Percentiles rank a stretch among this genome's conserved stretches.
Evolutionary conservation across 2,113 vertebrate genomes (phyloP).

Genomic region (Machaerirhynchus nigripectus): DNA sequence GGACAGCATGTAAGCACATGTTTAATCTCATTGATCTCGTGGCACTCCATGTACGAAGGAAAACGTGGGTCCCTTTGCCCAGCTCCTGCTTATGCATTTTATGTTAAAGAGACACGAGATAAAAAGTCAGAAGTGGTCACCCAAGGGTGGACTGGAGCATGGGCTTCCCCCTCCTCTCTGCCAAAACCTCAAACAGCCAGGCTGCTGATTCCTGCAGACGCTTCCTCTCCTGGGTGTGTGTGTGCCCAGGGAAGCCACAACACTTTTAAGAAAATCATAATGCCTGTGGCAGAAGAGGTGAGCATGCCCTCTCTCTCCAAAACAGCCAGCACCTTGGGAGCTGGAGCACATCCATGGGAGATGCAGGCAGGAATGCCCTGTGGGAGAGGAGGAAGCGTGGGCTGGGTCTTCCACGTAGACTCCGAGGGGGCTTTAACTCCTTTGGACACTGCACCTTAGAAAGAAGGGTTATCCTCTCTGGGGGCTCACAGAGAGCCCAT

Average conservation of each 20-base stretch:
- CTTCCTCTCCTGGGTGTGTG: neutral
- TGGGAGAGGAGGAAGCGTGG: neutral
- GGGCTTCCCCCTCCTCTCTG: neutral
- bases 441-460: neutral
- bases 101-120: neutral
- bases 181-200: neutral
- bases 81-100: neutral
- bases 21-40: slow-evolving; percentile 53
- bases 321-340: neutral
- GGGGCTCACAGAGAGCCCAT: neutral
- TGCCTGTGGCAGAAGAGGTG: neutral
- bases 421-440: neutral
- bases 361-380: neutral
- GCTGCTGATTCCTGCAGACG: neutral
- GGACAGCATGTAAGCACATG: slow-evolving; percentile 45
- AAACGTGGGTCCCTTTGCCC: neutral
- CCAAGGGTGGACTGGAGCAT: neutral
- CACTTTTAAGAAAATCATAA: neutral
- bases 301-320: neutral
- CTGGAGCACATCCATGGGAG: neutral
- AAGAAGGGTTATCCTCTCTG: neutral
- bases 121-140: neutral
- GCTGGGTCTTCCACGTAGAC: neutral
- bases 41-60: neutral
- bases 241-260: neutral